These are phyloP conservation scores for Phalangium opilio DNA, from an alignment of 2,888 invertebrate genomes.

Conservation along the genomic window DNA sequence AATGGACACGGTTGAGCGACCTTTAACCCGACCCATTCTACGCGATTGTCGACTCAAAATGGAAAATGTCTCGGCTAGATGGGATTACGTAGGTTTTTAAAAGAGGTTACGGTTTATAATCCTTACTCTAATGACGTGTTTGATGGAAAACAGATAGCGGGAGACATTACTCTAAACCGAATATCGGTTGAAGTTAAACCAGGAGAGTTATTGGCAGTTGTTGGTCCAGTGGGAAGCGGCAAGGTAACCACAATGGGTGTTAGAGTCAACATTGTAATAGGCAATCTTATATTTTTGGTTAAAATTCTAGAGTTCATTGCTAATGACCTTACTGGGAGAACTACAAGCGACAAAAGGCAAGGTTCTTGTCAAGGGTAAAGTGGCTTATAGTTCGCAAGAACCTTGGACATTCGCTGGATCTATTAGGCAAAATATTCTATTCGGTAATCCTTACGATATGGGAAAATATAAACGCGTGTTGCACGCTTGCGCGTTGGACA, in stretches of 20 bases:
- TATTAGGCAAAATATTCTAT: constrained; percentile 80
- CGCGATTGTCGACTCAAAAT: too few species aligned
- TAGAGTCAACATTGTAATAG: neutral
- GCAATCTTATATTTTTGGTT: too few species aligned
- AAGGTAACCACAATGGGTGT: constrained; percentile 46
- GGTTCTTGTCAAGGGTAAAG: constrained; percentile 43
- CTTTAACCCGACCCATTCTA: too few species aligned
- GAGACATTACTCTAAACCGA: constrained; percentile 18
- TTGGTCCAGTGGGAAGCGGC: constrained; percentile 78
- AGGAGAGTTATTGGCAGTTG: constrained; percentile 49
- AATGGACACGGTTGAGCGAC: constrained; percentile 18
- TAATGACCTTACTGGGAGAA: constrained; percentile 51
- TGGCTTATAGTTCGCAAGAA: constrained; percentile 49
- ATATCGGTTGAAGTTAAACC: constrained; percentile 27
- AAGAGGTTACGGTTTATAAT: constrained; percentile 10
- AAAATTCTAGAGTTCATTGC: constrained; percentile 28
- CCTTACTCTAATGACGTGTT: too few species aligned
- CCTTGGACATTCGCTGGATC: constrained; percentile 59
- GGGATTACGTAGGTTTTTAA: neutral
- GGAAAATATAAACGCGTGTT: constrained; percentile 38
- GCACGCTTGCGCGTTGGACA: constrained; percentile 38
- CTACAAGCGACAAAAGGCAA: constrained; percentile 45
- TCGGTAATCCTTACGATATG: constrained; percentile 58
- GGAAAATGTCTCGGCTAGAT: constrained; percentile 12
- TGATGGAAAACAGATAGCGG: too few species aligned